A percentile compares a stretch with the other conserved stretches of the same genome.
Evolutionary conservation across 2,797 vertebrate species (phyloP).

Genomic region (Gastrophryne carolinensis): DNA sequence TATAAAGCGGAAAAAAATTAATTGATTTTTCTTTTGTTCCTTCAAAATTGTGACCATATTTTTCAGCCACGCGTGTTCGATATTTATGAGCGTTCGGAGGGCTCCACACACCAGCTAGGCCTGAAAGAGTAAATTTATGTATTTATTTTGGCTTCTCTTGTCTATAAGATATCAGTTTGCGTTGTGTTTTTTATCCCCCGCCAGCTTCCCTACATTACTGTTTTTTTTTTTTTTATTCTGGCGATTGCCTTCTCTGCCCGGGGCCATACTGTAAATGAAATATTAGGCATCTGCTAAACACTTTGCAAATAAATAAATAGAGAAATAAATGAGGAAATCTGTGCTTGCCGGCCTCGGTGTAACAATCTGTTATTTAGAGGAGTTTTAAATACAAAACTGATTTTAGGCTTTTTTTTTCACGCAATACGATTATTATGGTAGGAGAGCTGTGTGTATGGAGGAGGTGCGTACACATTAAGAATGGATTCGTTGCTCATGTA

Average conservation of each 20-base stretch:
- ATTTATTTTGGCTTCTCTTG: slow-evolving; percentile 47
- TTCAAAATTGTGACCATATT: slow-evolving; percentile 51
- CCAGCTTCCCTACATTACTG: slow-evolving; percentile 54
- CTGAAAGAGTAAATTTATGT: slow-evolving; percentile 40
- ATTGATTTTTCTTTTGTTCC: slow-evolving; percentile 35
- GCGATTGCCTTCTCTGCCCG: slow-evolving; percentile 70
- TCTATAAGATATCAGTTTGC: slow-evolving; percentile 48
- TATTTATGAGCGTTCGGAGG: slow-evolving; percentile 47
- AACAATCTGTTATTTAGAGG: slow-evolving; percentile 3
- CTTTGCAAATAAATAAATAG: slow-evolving; percentile 77
- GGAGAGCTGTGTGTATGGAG: slow-evolving; percentile 32
- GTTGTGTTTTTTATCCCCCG: slow-evolving; percentile 33
- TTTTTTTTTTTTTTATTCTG: slow-evolving; percentile 57
- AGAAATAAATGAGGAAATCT: slow-evolving; percentile 68
- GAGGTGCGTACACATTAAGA: slow-evolving; percentile 43
- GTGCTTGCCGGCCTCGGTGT: neutral
- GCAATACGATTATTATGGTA: slow-evolving; percentile 47
- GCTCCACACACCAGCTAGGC: slow-evolving; percentile 30
- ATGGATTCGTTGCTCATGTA: slow-evolving; percentile 41
- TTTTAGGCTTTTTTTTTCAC: neutral
- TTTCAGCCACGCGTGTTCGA: slow-evolving; percentile 38
- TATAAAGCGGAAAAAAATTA: slow-evolving; percentile 29
- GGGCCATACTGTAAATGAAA: slow-evolving; percentile 76
- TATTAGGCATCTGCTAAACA: slow-evolving; percentile 77
- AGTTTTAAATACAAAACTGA: slow-evolving; percentile 7